Evolutionary conservation across 2,888 invertebrate species (phyloP).

Genomic region (Agapetus fuscipes): DNA sequence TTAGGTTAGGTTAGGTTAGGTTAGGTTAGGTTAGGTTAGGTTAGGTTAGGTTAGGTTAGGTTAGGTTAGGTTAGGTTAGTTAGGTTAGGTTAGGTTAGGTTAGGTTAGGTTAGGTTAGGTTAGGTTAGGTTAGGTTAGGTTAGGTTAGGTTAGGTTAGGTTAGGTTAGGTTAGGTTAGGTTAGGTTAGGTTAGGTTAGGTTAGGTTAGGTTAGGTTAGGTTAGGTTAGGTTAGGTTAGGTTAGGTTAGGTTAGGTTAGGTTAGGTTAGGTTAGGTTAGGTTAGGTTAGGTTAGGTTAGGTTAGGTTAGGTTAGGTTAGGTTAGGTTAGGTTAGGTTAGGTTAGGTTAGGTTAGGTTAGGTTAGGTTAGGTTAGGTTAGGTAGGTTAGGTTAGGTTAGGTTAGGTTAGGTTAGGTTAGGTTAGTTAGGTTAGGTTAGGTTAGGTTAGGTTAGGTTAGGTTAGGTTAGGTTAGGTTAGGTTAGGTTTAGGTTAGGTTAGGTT

Average conservation of each 20-base stretch:
- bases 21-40: slow-evolving; percentile 19
- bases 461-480: slow-evolving; percentile 18
- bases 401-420: neutral
- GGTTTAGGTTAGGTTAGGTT: too few species aligned
- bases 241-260: neutral
- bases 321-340: neutral
- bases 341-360: neutral
- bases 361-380: too few species aligned
- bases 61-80: slow-evolving; percentile 2
- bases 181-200: neutral
- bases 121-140: slow-evolving; percentile 6
- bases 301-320: neutral
- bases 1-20: too few species aligned
- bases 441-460: neutral
- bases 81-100: slow-evolving; percentile 21
- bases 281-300: neutral
- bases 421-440: neutral
- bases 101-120: slow-evolving; percentile 7
- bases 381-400: neutral
- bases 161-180: neutral
- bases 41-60: slow-evolving; percentile 23
- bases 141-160: slow-evolving; percentile 1
- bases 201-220: neutral
- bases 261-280: neutral
- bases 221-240: neutral